These are phyloP conservation scores for Hystrix cristata DNA, from an alignment of 2,113 vertebrate species.

Conservation along the genomic window DNA sequence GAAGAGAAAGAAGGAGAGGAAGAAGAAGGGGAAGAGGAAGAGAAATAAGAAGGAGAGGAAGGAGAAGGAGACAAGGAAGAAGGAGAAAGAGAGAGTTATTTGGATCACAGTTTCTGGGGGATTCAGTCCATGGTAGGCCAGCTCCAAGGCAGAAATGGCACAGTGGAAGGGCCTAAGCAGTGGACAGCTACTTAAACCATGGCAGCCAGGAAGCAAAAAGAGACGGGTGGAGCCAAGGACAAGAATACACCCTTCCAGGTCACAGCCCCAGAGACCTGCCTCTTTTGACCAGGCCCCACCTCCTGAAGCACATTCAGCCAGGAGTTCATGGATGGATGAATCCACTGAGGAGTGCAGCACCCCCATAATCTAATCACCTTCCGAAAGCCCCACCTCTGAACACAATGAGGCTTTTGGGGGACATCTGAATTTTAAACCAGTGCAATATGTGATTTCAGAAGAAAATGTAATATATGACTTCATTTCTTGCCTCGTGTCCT, in stretches of 20 bases:
- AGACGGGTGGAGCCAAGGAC: not conserved
- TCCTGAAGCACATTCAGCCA: not conserved
- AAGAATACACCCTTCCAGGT: not conserved
- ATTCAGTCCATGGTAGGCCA: not conserved
- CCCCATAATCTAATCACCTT: not conserved
- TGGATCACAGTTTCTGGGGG: not conserved
- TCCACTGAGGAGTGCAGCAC: not conserved
- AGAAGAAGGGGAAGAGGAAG: no score
- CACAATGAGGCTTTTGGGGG: not conserved
- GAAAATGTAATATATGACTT: slow-evolving; percentile 33
- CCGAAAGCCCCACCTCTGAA: not conserved
- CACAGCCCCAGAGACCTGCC: not conserved
- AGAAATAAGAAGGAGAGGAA: no score
- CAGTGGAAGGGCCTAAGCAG: not conserved
- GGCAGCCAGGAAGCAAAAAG: not conserved
- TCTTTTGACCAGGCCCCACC: not conserved
- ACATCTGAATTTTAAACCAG: not conserved
- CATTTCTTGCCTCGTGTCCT: not conserved
- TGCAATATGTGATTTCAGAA: slow-evolving; percentile 33
- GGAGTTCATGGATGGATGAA: not conserved
- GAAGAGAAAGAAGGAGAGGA: no score
- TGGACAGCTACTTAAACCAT: not conserved
- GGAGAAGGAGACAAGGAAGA: no score
- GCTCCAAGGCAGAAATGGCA: not conserved
- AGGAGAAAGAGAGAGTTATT: not conserved